Conservation (phyloP, 2,888 invertebrate species). For the Oxyteleia sp. region DNA sequence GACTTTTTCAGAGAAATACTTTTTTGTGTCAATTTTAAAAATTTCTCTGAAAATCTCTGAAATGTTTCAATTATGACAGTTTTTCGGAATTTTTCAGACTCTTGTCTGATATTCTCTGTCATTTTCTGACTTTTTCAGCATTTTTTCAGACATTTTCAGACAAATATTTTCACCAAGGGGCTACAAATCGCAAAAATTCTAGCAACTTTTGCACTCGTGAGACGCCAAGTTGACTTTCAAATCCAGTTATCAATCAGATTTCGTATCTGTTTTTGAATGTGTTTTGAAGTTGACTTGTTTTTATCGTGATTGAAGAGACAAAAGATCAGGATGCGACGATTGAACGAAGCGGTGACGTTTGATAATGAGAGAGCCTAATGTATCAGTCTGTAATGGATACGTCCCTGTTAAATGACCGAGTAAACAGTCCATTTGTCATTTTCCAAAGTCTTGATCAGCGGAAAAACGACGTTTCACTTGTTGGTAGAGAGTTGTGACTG, state of each 20-base stretch:
- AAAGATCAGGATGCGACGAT: constrained; percentile 42
- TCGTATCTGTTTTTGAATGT: constrained; percentile 37
- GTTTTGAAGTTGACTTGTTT: constrained; percentile 41
- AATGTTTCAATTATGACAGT: too few relatives aligned
- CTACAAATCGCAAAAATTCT: too few relatives aligned
- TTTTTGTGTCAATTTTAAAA: too few relatives aligned
- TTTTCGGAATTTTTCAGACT: too few relatives aligned
- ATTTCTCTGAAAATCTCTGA: too few relatives aligned
- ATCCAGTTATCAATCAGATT: constrained; percentile 49
- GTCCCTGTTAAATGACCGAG: constrained; percentile 75
- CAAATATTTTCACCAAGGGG: too few relatives aligned
- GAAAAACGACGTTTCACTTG: constrained; percentile 15
- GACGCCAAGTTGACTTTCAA: constrained; percentile 13
- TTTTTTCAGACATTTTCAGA: too few relatives aligned
- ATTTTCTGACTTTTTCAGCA: too few relatives aligned
- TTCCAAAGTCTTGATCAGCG: constrained; percentile 39
- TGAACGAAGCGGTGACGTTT: constrained; percentile 73
- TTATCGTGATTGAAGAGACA: constrained; percentile 28
- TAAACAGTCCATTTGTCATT: constrained; percentile 85
- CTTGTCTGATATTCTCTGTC: too few relatives aligned
- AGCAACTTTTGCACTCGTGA: constrained; percentile 32
- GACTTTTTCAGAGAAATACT: too few relatives aligned
- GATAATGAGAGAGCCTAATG: constrained; percentile 80
- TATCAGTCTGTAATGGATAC: constrained; percentile 80
- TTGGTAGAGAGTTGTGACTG: background rate